Evolutionary conservation across 2,888 invertebrate species (phyloP), one percentile per base, ranked within the genome.

Genomic region (Euproctis similis): DNA sequence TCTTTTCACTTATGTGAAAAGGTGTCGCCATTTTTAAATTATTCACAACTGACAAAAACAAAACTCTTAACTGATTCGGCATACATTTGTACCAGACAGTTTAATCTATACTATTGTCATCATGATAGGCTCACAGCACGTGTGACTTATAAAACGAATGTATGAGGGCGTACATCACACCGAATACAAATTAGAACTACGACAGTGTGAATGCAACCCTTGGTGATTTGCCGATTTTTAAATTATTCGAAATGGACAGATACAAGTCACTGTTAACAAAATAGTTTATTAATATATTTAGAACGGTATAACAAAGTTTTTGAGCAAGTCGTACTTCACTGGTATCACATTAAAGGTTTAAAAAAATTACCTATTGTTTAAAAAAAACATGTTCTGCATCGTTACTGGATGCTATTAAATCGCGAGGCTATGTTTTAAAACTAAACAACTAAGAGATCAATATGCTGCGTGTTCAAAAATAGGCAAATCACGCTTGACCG

Each of bases 51-150:
- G 10, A 37, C 39, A 49, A 36, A 36, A 39, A 31, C 30, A 35
- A 31, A 37, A 37, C 26, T 39, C 28, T 19, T 41, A 52, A 52
- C 47, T 51, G 34, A 48, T 59, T 62, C 51, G 39, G 56, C 58
- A 53, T 53, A 58, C 42, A 44, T 48, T 71, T 72, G 71, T 76
- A 74, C 73, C 67, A 54, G 53, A 51, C 58, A 55, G 42, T 39
- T 61, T 55, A 58, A 42, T 51, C 55, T 65, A 72, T 45, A 42
- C 70, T 71, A 74, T 71, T 73, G 70, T 66, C 69, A 61, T 52
- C 45, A 47, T 44, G 53, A 41, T 43, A 40, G 41, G 53, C 52
- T 56, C 59, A 58, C 61, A 59, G 59, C 53, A 37, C 46, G 46
- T 50, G 56, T 46, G 53, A 53, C 42, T 43, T 42, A 46, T 14